phyloP scores from a whole-genome alignment of 2,888 invertebrate genomes.

The Trisateles emortualis region DNA sequence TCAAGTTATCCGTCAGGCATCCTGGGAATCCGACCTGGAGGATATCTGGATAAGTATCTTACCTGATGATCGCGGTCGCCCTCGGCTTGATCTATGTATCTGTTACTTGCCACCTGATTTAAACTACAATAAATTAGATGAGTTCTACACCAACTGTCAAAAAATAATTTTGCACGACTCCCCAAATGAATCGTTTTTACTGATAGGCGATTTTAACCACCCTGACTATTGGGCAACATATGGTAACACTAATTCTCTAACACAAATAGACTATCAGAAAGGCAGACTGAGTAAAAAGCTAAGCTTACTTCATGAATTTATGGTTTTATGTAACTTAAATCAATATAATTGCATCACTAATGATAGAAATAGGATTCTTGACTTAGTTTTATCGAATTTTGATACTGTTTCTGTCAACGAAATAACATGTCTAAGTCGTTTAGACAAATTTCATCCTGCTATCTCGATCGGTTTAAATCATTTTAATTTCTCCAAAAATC shows the following conservation, averaged over 20 bases:
- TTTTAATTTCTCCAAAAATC: neutral
- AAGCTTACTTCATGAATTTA: neutral
- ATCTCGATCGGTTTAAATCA: neutral
- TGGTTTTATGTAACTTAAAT: neutral
- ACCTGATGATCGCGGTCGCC: neutral
- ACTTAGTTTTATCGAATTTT: neutral
- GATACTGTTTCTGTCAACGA: neutral
- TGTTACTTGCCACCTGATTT: neutral
- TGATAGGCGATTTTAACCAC: neutral
- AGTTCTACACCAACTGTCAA: neutral
- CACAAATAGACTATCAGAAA: neutral
- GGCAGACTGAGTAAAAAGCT: too few species aligned
- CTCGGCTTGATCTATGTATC: neutral
- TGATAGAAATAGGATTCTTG: neutral
- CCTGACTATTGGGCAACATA: neutral
- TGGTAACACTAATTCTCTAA: neutral
- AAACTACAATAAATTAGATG: neutral
- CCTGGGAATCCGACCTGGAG: conserved; percentile 13
- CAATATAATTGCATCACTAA: neutral
- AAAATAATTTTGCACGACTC: neutral
- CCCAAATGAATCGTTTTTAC: neutral
- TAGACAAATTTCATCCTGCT: neutral
- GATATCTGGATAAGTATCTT: neutral
- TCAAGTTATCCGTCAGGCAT: conserved; percentile 21
- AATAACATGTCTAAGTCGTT: neutral